Base-by-base conservation (phyloP, 2,113 vertebrate genomes). In the Clinocottus analis region DNA sequence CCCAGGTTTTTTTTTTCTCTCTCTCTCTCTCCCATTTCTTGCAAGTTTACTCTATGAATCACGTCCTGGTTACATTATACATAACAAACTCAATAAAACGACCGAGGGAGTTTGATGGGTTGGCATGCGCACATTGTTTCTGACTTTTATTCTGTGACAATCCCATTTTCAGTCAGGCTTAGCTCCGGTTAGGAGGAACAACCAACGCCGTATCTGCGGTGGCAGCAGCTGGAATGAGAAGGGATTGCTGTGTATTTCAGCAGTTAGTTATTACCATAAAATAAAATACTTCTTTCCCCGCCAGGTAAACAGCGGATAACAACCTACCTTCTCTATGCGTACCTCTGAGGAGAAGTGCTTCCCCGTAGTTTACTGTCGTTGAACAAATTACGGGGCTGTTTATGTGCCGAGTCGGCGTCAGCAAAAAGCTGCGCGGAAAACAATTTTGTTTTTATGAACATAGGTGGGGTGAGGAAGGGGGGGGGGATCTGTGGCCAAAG, bases 331-430 rank as follows among this genome's bases (percentile, higher is more conserved):
- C 69, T 80, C 79, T 75, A 25, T 86, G 75, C 84, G 49, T 64
- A 78, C 75, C 93, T 89, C 92, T 23, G 39, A 90, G 88, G 92
- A 88, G 64, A 84, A 80, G 79, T 49, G 73, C 81, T 89, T 85
- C 88, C 89, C 86, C 63, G 71, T 91, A 91, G 90, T 90, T 92
- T 80, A 90, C 90, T 85, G 86, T 91, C 90, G 92, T 93, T 90
- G 88, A 87, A 94, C 91, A 94, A 94, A 95, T 94, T 91, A 94
- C 83, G 78, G 86, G 86, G 90, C 77, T 90, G 92, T 94, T 94
- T 93, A 92, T 91, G 88, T 90, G 89, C 77, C 21, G 67, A 84
- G 90, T 71, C 83, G 1, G 63, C 87, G 88, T 93, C 91, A 92
- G 93, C 93, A 84, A 75, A 94, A 91, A 87, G 80, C 84, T 75